phyloP scores from a whole-genome alignment of 2,797 vertebrate species.

The Leuciscus waleckii region DNA sequence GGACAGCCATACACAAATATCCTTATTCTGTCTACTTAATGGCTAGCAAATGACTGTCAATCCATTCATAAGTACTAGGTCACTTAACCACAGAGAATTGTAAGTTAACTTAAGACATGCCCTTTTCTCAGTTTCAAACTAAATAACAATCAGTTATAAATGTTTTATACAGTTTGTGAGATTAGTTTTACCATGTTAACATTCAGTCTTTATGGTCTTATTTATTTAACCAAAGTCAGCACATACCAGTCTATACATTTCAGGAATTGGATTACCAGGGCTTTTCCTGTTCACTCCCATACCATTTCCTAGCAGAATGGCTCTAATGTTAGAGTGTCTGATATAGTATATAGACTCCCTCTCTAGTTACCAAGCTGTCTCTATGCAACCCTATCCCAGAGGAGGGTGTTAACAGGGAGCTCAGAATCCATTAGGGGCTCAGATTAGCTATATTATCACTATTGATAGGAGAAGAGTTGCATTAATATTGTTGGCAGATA shows the following conservation, averaged over 20 bases:
- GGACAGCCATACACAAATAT: not conserved
- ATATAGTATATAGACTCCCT: constrained; percentile 60
- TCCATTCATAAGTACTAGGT: too few relatives aligned
- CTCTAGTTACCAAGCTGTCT: constrained; percentile 58
- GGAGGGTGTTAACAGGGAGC: constrained; percentile 55
- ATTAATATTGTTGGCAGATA: constrained; percentile 33
- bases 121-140: not conserved
- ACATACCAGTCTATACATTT: constrained; percentile 72
- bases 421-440: constrained; percentile 46
- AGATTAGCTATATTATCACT: constrained; percentile 44
- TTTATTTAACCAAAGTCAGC: constrained; percentile 47
- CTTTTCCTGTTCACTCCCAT: constrained; percentile 66
- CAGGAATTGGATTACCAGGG: constrained; percentile 72
- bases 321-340: constrained; percentile 68
- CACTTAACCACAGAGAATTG: too few relatives aligned
- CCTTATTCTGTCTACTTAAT: not conserved
- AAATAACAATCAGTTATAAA: not conserved
- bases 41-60: not conserved
- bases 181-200: constrained; percentile 4
- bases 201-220: constrained; percentile 21
- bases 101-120: not conserved
- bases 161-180: not conserved
- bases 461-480: constrained; percentile 24
- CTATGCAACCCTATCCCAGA: constrained; percentile 57
- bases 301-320: constrained; percentile 53